Conservation (phyloP, 2,888 invertebrate genomes). For the Nemotelus nigrinus region DNA sequence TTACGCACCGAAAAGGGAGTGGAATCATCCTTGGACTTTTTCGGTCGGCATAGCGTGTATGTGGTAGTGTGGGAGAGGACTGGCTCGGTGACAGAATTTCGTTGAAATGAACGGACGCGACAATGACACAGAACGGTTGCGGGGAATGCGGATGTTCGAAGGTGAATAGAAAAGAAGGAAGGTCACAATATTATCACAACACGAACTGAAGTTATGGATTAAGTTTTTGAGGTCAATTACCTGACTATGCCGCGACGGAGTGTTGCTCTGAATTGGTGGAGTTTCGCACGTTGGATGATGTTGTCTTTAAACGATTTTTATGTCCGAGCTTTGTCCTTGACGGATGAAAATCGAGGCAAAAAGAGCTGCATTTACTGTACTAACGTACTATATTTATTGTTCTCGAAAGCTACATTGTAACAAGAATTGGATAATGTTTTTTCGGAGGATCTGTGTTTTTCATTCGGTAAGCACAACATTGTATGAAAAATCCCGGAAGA, state of each 20-base stretch:
- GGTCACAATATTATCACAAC: not conserved
- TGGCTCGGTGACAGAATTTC: too few species aligned
- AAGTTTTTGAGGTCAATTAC: conserved; percentile 18
- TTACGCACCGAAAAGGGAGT: not conserved
- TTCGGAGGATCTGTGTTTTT: too few species aligned
- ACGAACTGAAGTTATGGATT: conserved; percentile 2
- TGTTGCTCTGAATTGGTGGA: too few species aligned
- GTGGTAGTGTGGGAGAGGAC: too few species aligned
- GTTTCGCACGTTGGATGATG: not conserved
- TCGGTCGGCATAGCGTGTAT: too few species aligned
- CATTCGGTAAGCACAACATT: too few species aligned
- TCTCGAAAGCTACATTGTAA: not conserved
- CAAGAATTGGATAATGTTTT: not conserved
- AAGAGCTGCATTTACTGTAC: not conserved
- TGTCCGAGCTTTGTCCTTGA: conserved; percentile 24
- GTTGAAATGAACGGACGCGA: too few species aligned
- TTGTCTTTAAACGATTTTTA: conserved; percentile 20
- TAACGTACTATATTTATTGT: not conserved
- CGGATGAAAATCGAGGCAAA: not conserved
- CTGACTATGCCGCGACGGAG: not conserved
- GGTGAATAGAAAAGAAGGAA: not conserved
- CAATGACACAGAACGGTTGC: too few species aligned
- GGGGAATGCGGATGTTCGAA: not conserved
- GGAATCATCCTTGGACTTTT: not conserved
- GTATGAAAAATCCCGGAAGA: too few species aligned